Evolutionary conservation across 2,797 vertebrate species (phyloP), one percentile per base, ranked within the genome.

Genomic region (Rhyacichthys aspro): DNA sequence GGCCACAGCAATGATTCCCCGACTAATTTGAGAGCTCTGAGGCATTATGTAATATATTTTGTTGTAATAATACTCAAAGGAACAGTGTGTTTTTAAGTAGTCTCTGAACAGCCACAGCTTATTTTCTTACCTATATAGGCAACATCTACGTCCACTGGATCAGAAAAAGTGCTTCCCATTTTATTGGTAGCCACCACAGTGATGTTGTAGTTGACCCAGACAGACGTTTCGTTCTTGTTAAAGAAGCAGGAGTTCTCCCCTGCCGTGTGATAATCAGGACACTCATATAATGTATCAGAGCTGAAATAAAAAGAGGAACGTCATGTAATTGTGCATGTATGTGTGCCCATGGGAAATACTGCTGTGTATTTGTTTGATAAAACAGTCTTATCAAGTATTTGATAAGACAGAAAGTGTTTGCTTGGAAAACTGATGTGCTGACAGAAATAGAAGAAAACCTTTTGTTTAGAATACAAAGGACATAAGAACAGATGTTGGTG

Each of bases 191-290:
- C 96, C 41, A 88, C 93, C 47, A 99, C 91, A 0, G 89, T 94
- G 88, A 98, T 95, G 90, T 93, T 86, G 44, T 98, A 98, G 43
- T 88, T 90, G 54, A 92, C 88, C 95, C 94, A 96, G 37, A 95
- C 82, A 33, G 91, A 93, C 0, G 95, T 96, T 61, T 94, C 66
- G 0, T 93, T 93, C 89, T 94, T 96, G 85, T 92, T 92, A 60
- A 99, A 99, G 90, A 94, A 96, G 78, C 97, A 99, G 72, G 96
- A 95, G 88, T 96, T 95, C 58, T 90, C 80, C 1, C 97, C 97
- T 0, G 92, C 90, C 0, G 93, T 95, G 71, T 34, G 68, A 85
- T 99, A 98, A 87, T 99, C 96, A 1, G 95, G 93, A 79, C 97
- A 99, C 82, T 96, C 94, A 16, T 88, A 72, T 11, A 73, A 82